These are phyloP conservation scores for Mesoclemmys tuberculata DNA, from an alignment of 2,113 vertebrate species.

Conservation along the genomic window DNA sequence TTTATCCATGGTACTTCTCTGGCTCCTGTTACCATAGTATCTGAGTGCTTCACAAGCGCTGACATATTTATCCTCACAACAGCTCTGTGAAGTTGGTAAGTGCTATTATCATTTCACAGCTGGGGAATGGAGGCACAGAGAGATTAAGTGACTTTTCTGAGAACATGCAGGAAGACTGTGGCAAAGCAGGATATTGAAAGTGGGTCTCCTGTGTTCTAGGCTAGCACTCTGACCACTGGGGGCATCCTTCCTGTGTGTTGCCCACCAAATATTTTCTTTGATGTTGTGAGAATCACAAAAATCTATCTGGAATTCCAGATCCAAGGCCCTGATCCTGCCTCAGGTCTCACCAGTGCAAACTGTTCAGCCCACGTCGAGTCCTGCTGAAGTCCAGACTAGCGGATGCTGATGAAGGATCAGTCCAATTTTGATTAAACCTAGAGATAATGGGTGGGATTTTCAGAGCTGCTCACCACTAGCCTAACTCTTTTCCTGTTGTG, in stretches of 20 bases:
- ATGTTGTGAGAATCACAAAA: neutral
- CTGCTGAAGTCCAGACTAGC: neutral
- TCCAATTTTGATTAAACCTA: neutral
- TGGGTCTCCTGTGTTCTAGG: neutral
- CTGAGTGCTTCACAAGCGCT: neutral
- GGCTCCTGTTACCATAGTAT: slow-evolving; percentile 20
- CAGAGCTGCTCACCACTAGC: neutral
- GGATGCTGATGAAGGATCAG: neutral
- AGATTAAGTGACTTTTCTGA: neutral
- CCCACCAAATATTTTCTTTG: neutral
- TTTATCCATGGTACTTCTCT: slow-evolving; percentile 40
- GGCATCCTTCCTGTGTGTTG: neutral
- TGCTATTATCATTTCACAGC: neutral
- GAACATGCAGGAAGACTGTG: accelerated
- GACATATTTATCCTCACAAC: neutral
- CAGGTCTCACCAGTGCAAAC: neutral
- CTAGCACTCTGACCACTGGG: neutral
- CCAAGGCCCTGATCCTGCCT: neutral
- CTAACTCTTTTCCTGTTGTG: neutral
- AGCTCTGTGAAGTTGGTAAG: slow-evolving; percentile 17
- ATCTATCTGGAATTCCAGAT: neutral
- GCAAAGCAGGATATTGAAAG: neutral
- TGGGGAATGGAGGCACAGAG: neutral
- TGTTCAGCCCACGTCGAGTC: accelerated
- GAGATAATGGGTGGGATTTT: neutral